Conservation (phyloP, 2,797 vertebrate species). For the Alectoris magna region DNA sequence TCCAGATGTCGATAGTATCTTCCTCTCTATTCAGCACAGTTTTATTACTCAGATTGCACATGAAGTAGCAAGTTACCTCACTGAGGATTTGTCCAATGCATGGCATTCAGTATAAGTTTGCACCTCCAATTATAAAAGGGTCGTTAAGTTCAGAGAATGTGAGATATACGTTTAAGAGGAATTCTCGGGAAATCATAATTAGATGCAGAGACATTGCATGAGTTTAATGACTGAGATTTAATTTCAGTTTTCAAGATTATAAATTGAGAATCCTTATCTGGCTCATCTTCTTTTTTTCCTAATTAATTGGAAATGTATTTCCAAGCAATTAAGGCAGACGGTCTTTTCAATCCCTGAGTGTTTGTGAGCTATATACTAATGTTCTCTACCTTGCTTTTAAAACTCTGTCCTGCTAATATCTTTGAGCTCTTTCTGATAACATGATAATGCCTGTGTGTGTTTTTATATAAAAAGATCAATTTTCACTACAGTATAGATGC, state of each 20-base stretch:
- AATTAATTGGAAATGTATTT: slow-evolving; percentile 72
- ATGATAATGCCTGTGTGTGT: background rate
- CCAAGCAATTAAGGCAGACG: slow-evolving; percentile 40
- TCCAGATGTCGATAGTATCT: background rate
- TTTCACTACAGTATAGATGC: background rate
- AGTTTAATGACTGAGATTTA: slow-evolving; percentile 67
- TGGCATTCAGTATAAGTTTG: background rate
- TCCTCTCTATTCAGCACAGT: background rate
- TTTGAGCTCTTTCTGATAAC: background rate
- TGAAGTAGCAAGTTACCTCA: background rate
- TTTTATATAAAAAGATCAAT: background rate
- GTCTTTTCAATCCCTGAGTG: background rate
- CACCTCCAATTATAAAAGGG: slow-evolving; percentile 49
- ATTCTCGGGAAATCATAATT: slow-evolving; percentile 63
- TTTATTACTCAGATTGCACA: background rate
- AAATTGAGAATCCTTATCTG: slow-evolving; percentile 61
- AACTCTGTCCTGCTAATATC: slow-evolving; percentile 8
- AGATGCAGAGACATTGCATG: slow-evolving; percentile 49
- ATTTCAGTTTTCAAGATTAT: slow-evolving; percentile 67
- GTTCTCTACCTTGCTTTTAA: slow-evolving; percentile 5
- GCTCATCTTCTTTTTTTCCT: background rate
- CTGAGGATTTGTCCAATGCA: background rate
- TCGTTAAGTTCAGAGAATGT: slow-evolving; percentile 56
- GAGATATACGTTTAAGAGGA: slow-evolving; percentile 53
- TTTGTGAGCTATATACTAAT: slow-evolving; percentile 24